Conservation (phyloP, 2,888 invertebrate species). For the Marasmarcha lunaedactyla region DNA sequence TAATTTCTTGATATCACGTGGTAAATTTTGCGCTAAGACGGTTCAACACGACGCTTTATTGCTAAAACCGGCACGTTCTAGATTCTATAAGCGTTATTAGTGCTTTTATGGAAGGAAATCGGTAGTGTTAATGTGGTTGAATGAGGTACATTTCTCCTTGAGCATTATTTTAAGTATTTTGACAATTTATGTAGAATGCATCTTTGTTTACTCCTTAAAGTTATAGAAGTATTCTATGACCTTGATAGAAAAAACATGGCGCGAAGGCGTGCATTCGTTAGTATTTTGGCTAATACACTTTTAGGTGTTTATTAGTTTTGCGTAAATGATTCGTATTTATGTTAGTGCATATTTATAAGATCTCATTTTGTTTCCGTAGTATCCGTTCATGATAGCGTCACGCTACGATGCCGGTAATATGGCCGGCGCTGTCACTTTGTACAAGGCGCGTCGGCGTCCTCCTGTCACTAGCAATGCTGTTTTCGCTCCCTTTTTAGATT, state of each 20-base stretch:
- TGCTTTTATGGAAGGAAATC: no score
- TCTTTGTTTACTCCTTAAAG: constrained; percentile 63
- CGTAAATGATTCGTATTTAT: constrained; percentile 32
- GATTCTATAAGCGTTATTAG: no score
- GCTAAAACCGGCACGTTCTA: constrained; percentile 20
- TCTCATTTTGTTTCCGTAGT: no score
- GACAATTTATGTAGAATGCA: not conserved
- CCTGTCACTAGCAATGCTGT: constrained; percentile 2
- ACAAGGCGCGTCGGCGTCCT: not conserved
- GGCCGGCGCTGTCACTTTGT: constrained; percentile 53
- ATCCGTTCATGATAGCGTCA: constrained; percentile 48
- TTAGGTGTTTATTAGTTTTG: constrained; percentile 12
- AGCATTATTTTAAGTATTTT: no score
- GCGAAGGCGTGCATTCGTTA: constrained; percentile 43
- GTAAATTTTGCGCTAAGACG: no score
- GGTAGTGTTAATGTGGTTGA: not conserved
- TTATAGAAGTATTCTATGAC: constrained; percentile 49
- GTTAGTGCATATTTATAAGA: constrained; percentile 29
- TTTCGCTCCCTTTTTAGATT: constrained; percentile 1
- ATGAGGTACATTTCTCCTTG: no score
- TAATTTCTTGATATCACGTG: constrained; percentile 32
- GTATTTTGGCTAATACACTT: not conserved
- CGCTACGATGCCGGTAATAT: constrained; percentile 55
- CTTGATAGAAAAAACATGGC: constrained; percentile 66
- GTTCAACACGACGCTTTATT: no score